Conservation (phyloP, 2,888 invertebrate species). For the Calliphora vomitoria region DNA sequence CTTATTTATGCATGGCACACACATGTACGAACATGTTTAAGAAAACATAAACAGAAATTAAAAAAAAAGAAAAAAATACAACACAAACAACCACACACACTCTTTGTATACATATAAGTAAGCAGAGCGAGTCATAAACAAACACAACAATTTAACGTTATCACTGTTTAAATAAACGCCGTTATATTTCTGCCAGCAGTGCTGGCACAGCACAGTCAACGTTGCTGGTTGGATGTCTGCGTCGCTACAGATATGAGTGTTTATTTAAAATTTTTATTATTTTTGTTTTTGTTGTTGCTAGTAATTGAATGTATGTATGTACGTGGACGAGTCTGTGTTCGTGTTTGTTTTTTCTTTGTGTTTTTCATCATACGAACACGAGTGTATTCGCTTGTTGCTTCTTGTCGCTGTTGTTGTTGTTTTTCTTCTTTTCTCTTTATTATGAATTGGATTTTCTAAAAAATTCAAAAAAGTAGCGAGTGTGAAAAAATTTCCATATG, state of each 20-base stretch:
- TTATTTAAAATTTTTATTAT: conserved; percentile 27
- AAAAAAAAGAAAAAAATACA: conserved; percentile 4
- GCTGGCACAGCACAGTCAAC: not conserved
- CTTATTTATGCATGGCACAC: conserved; percentile 56
- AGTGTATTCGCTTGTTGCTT: conserved; percentile 30
- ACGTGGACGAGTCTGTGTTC: conserved; percentile 9
- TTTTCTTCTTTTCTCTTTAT: not conserved
- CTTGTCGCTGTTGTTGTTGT: not conserved
- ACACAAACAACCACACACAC: not conserved
- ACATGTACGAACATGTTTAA: conserved; percentile 38
- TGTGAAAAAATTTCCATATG: too few species aligned
- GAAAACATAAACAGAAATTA: conserved; percentile 25
- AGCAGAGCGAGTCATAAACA: conserved; percentile 12
- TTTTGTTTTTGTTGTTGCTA: conserved; percentile 31
- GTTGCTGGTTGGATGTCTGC: not conserved
- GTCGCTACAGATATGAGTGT: conserved; percentile 29
- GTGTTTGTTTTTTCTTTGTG: conserved; percentile 20
- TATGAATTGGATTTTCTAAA: not conserved
- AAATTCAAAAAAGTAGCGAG: too few species aligned
- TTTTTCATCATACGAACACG: too few species aligned
- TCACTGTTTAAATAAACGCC: conserved; percentile 56
- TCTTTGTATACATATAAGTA: not conserved
- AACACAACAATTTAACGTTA: conserved; percentile 39
- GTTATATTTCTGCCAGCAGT: conserved; percentile 38
- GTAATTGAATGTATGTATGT: conserved; percentile 26